Conservation (phyloP, 2,113 vertebrate species). For the Hemicordylus capensis region DNA sequence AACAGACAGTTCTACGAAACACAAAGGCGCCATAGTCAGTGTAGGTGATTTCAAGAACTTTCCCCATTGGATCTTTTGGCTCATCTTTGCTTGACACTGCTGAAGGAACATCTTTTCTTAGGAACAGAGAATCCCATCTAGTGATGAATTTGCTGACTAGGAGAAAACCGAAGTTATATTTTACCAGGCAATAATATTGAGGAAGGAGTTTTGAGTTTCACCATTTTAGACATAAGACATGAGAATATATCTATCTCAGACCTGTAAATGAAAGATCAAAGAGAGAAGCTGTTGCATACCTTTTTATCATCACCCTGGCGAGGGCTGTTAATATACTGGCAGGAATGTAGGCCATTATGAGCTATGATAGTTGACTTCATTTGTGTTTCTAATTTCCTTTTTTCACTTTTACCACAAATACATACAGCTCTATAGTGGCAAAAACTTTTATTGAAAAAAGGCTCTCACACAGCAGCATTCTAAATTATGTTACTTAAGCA, state of each 20-base stretch:
- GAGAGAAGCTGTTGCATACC: conserved; percentile 65
- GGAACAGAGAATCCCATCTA: conserved; percentile 1
- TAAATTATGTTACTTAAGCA: conserved; percentile 70
- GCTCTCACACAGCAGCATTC: conserved; percentile 62
- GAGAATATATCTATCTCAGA: conserved; percentile 55
- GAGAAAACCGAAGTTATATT: conserved; percentile 43
- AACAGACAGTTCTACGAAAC: conserved; percentile 32
- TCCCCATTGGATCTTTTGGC: conserved; percentile 21
- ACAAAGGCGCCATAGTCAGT: conserved; percentile 29
- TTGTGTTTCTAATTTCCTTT: conserved; percentile 81
- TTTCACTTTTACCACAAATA: conserved; percentile 76
- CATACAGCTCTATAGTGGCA: conserved; percentile 73
- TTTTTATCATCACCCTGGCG: conserved; percentile 73
- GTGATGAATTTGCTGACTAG: conserved; percentile 12
- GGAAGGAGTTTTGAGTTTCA: conserved; percentile 46
- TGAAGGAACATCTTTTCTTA: conserved; percentile 30
- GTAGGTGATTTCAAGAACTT: conserved; percentile 38
- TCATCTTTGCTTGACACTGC: conserved; percentile 30
- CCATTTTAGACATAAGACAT: conserved; percentile 55
- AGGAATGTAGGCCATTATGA: conserved; percentile 76
- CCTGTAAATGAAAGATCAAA: conserved; percentile 65
- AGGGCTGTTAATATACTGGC: conserved; percentile 79
- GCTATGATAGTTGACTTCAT: conserved; percentile 72
- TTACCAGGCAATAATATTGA: neutral
- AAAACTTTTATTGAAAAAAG: conserved; percentile 78